These are phyloP conservation scores for Cyclina sinensis DNA, from an alignment of 1,140 invertebrate genomes.

Conservation along the genomic window DNA sequence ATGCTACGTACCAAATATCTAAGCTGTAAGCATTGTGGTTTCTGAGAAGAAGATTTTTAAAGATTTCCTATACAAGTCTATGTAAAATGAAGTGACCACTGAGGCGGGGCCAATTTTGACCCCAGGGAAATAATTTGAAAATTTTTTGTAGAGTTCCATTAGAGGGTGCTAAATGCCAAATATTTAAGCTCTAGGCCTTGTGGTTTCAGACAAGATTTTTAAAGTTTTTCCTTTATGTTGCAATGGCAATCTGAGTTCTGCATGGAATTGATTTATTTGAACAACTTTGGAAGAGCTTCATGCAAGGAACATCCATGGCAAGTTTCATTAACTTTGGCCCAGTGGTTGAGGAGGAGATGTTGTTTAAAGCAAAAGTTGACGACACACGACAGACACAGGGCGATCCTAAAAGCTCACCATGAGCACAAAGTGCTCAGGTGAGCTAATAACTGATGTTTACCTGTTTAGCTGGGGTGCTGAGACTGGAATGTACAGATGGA, in stretches of 20 bases:
- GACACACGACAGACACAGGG: not conserved
- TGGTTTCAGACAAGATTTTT: not conserved
- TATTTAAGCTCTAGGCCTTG: too few species aligned
- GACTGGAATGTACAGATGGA: conserved; percentile 25
- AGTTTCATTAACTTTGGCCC: not conserved
- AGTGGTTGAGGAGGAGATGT: not conserved
- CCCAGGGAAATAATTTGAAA: too few species aligned
- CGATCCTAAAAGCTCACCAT: not conserved
- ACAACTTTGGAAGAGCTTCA: not conserved
- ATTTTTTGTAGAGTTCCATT: too few species aligned
- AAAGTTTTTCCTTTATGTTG: not conserved
- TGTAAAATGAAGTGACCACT: too few species aligned
- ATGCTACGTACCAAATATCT: too few species aligned
- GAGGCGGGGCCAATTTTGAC: too few species aligned
- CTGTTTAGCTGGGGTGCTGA: conserved; percentile 39
- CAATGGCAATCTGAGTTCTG: not conserved
- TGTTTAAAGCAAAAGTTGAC: not conserved
- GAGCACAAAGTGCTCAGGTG: too few species aligned
- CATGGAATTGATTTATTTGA: not conserved
- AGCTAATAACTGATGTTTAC: not conserved
- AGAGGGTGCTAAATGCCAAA: too few species aligned
- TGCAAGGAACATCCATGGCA: not conserved
- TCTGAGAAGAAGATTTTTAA: too few species aligned
- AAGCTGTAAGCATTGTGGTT: too few species aligned
- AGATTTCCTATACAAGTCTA: too few species aligned